A percentile compares a stretch with the other conserved stretches of the same genome.
Evolutionary conservation across 1,140 invertebrate genomes (phyloP).

Genomic region (Drosophila novamexicana): DNA sequence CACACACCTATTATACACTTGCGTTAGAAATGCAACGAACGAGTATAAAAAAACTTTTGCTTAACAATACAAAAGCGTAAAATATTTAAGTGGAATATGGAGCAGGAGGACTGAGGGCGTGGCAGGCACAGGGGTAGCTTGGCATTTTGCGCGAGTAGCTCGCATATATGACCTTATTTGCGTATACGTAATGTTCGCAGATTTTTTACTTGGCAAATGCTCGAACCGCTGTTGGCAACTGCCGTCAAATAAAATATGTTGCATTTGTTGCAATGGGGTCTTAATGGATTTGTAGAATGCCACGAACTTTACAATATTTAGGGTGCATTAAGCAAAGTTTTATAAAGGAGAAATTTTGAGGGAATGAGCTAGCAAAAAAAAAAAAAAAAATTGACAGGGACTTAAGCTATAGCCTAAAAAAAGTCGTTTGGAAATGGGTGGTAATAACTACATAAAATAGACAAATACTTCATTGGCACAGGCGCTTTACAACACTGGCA

Average conservation of each 20-base stretch:
- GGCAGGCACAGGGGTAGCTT: neutral
- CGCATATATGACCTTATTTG: conserved; percentile 64
- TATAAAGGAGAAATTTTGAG: no score
- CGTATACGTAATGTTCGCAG: conserved; percentile 64
- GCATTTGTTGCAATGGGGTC: conserved; percentile 1
- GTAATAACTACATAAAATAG: no score
- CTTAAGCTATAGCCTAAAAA: neutral
- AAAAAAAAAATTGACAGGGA: neutral
- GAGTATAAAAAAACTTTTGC: conserved; percentile 38
- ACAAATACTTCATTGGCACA: no score
- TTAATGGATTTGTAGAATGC: conserved; percentile 19
- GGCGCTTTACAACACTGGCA: no score
- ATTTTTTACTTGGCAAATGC: conserved; percentile 51
- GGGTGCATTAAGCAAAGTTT: conserved; percentile 9
- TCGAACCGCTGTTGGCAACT: conserved; percentile 51
- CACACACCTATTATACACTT: conserved; percentile 13
- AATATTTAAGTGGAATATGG: conserved; percentile 63
- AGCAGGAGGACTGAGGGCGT: neutral
- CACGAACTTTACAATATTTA: conserved; percentile 8
- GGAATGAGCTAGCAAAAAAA: neutral
- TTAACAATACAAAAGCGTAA: conserved; percentile 68
- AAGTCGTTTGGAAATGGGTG: neutral
- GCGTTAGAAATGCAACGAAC: conserved; percentile 30
- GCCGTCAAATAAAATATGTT: conserved; percentile 34
- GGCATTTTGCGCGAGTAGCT: conserved; percentile 11